These are phyloP conservation scores for Zosterops borbonicus DNA, from an alignment of 2,113 vertebrate species.

Conservation along the genomic window DNA sequence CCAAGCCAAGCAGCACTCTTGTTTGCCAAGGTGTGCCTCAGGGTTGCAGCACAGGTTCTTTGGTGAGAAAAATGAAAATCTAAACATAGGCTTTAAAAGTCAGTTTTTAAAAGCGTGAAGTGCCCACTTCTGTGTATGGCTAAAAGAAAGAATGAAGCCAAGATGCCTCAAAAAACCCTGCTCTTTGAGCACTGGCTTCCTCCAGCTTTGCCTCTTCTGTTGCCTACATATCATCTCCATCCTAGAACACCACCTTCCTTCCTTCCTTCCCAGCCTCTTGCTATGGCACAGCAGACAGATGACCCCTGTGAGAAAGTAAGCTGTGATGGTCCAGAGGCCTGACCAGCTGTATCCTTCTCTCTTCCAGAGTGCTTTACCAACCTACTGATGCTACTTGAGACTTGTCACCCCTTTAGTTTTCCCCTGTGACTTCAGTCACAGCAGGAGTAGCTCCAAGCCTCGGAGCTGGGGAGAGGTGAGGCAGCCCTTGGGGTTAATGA, in stretches of 20 bases:
- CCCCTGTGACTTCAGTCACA: not conserved
- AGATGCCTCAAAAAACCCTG: not conserved
- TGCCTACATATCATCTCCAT: not conserved
- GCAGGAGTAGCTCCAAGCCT: not conserved
- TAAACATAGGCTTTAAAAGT: not conserved
- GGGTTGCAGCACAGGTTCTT: not conserved
- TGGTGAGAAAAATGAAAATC: not conserved
- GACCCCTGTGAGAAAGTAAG: not conserved
- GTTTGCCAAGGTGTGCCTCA: not conserved
- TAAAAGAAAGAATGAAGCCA: not conserved
- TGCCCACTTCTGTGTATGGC: fast-evolving
- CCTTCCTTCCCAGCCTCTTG: not conserved
- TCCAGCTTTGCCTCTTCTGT: not conserved
- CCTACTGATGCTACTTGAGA: fast-evolving
- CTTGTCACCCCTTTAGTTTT: not conserved
- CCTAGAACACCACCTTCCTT: not conserved
- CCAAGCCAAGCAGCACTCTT: not conserved
- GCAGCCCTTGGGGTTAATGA: not conserved
- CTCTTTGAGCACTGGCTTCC: not conserved
- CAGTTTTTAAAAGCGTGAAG: not conserved
- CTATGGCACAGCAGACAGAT: not conserved
- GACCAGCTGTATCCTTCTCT: not conserved
- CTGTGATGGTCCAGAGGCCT: not conserved
- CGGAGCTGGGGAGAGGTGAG: not conserved
- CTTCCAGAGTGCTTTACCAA: not conserved